These are phyloP conservation scores for Oreochromis aureus DNA, from an alignment of 2,113 vertebrate genomes.

Conservation along the genomic window DNA sequence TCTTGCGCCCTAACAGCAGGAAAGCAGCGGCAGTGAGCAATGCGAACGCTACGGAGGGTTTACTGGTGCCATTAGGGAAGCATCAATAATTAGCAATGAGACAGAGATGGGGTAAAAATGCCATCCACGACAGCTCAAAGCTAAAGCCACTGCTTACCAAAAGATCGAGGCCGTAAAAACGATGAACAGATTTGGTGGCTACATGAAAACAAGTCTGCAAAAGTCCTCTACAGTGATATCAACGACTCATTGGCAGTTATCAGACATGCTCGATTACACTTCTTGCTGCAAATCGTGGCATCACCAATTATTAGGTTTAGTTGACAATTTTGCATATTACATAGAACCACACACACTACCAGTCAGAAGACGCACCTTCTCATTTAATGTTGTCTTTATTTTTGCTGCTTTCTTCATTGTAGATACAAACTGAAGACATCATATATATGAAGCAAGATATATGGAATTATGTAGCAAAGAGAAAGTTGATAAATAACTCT, in stretches of 20 bases:
- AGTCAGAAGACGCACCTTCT: background rate
- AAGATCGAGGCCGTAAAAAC: fast-evolving
- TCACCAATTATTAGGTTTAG: background rate
- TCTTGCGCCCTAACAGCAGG: background rate
- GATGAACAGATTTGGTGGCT: background rate
- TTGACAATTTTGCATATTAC: background rate
- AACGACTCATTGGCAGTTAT: background rate
- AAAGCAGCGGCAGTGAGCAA: background rate
- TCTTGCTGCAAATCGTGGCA: background rate
- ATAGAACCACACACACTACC: background rate
- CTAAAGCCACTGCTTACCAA: background rate
- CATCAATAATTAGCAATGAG: background rate
- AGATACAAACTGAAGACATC: background rate
- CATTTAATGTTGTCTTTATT: background rate
- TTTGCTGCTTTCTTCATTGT: background rate
- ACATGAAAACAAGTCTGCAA: background rate
- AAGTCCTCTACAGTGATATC: background rate
- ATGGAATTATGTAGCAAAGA: background rate
- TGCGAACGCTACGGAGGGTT: background rate
- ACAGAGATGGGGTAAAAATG: background rate
- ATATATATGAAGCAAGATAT: background rate
- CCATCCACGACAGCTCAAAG: fast-evolving
- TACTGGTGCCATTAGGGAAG: background rate
- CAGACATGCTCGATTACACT: background rate
- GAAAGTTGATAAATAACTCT: background rate